Base-by-base conservation (phyloP, 2,888 invertebrate genomes). In the Lasius fuliginosus region DNA sequence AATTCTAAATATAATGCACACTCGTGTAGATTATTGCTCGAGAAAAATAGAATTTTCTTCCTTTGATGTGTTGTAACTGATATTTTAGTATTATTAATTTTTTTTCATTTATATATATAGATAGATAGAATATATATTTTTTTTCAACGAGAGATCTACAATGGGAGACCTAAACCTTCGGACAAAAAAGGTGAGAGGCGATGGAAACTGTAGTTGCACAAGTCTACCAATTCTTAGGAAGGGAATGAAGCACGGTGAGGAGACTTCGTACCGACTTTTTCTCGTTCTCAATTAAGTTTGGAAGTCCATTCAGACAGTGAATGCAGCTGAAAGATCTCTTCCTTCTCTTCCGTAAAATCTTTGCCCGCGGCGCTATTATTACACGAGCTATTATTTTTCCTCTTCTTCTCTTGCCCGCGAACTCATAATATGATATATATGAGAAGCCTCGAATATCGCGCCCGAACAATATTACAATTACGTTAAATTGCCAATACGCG, bases 271-370 rank as follows among this genome's bases (percentile, higher is more conserved):
- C 73, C 49, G 79, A 81, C 60, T 81, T 81, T 81, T 81, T 73
- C 79, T 36, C 73, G 46, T 81, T 81, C 79, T 73, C 79, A 81
- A 81, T 81, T 81, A 81, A 81, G 79, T 81, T 81, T 81, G 73
- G 71, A 81, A 81, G 60, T 81, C 79, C 73, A 81, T 81, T 81
- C 79, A 81, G 73, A 81, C 79, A 46, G 60, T 71, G 73, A 73
- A 81, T 69, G 79, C 60, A 69, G 46, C 73, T 60, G 71, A 69
- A 58, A 79, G 79, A 79, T 81, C 79, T 81, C 56, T 71, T 79
- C 71, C 60, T 60, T 79, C 58, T 46, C 71, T 58, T 73, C 46
- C 73, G 73, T 73, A 73, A 81, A 81, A 81, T 81, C 79, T 81
- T 60, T 46, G 73, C 73, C 3, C 73, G 46, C 36, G 36, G 60